Conservation (phyloP, 35 echinoderm and acorn worm species). For the Ptychodera flava region DNA sequence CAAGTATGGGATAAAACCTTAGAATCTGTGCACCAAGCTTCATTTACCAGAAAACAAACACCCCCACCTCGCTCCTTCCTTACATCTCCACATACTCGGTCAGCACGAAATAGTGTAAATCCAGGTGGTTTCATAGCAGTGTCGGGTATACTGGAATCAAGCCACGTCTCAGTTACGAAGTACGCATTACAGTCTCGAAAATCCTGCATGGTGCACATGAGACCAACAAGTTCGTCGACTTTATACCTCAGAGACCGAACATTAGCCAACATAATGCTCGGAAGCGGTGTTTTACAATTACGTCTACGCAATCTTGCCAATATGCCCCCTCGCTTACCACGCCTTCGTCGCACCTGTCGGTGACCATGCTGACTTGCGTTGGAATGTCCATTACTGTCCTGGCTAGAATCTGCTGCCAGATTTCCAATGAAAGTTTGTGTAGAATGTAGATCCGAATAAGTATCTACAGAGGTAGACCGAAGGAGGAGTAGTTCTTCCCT, state of each 20-base stretch:
- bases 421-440: background rate
- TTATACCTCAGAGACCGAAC: background rate
- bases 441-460: background rate
- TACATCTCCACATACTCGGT: background rate
- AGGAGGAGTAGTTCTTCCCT: slow-evolving; percentile 13
- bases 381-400: background rate
- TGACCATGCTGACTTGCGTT: too few relatives aligned
- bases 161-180: slow-evolving; percentile 5
- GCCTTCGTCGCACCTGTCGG: background rate
- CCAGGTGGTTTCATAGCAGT: slow-evolving; percentile 19
- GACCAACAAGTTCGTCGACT: slow-evolving; percentile 6
- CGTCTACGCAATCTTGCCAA: slow-evolving; percentile 2
- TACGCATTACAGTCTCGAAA: background rate
- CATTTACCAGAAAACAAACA: slow-evolving; percentile 30
- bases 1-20: slow-evolving; percentile 6
- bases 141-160: background rate
- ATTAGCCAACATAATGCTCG: slow-evolving; percentile 3
- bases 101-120: slow-evolving; percentile 4
- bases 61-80: slow-evolving; percentile 19
- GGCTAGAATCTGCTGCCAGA: background rate
- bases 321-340: slow-evolving; percentile 12
- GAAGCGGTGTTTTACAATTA: background rate
- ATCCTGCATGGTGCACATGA: background rate
- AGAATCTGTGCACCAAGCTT: slow-evolving; percentile 16
- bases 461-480: background rate